Evolutionary conservation across 1,140 invertebrate genomes (phyloP).

Genomic region (Mycetomoellerius zeteki): DNA sequence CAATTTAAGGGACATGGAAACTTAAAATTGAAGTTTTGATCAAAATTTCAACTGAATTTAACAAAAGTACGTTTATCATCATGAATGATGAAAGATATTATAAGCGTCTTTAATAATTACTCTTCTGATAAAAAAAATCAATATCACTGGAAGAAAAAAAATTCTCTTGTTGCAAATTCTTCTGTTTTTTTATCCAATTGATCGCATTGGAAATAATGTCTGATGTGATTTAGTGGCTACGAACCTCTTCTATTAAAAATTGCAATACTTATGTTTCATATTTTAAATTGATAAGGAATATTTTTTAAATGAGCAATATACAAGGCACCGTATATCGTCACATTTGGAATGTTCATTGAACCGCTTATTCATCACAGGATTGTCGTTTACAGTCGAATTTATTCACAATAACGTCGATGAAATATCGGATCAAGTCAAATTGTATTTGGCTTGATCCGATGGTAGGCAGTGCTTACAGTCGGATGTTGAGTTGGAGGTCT

Average conservation of each 20-base stretch:
- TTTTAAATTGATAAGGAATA: not conserved
- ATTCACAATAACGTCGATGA: constrained; percentile 28
- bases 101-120: not conserved
- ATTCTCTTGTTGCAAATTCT: not conserved
- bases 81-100: not conserved
- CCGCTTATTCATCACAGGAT: not conserved
- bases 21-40: not conserved
- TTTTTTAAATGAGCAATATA: not conserved
- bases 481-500: constrained; percentile 5
- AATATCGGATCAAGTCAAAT: constrained; percentile 20
- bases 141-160: not conserved
- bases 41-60: not conserved
- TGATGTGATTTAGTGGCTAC: not conserved
- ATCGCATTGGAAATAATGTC: not conserved
- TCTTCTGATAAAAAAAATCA: not conserved
- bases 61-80: not conserved
- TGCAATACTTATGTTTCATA: not conserved
- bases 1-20: not conserved
- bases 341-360: constrained; percentile 6
- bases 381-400: constrained; percentile 24
- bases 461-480: not conserved
- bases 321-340: not conserved
- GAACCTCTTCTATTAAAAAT: not conserved
- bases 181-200: not conserved
- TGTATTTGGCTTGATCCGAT: too few species aligned